phyloP scores from a whole-genome alignment of 2,797 vertebrate genomes.

The Sylvia borin region DNA sequence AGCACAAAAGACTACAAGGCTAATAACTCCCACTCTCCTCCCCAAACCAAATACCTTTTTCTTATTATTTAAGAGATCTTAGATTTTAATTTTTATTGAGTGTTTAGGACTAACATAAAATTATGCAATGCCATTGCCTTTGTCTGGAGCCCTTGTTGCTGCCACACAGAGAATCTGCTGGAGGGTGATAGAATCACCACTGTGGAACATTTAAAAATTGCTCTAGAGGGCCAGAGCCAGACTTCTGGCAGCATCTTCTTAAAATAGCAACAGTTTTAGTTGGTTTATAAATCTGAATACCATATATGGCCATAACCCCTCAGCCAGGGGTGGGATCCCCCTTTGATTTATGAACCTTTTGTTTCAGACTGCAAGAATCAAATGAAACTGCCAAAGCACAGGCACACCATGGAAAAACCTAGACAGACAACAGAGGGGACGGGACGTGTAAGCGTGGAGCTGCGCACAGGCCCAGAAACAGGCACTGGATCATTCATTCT shows the following conservation, averaged over 20 bases:
- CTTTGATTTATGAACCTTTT: background rate
- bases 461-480: background rate
- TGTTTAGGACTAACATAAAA: background rate
- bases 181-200: background rate
- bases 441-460: rapidly evolving
- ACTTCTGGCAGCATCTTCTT: constrained; percentile 26
- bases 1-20: background rate
- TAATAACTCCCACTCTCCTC: background rate
- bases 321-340: background rate
- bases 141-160: background rate
- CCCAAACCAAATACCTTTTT: background rate
- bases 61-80: background rate
- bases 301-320: constrained; percentile 38
- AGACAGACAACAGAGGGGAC: background rate
- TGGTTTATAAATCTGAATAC: constrained; percentile 2
- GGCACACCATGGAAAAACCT: constrained; percentile 23
- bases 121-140: background rate
- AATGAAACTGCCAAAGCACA: background rate
- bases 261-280: constrained; percentile 58
- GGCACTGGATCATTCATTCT: background rate
- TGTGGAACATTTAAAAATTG: background rate
- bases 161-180: background rate
- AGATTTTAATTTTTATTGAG: background rate
- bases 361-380: background rate
- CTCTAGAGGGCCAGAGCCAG: background rate